Percentiles rank a stretch among this genome's conserved stretches.
These are phyloP conservation scores for Euleptes europaea DNA, from an alignment of 2,113 vertebrate genomes.

Conservation along the genomic window DNA sequence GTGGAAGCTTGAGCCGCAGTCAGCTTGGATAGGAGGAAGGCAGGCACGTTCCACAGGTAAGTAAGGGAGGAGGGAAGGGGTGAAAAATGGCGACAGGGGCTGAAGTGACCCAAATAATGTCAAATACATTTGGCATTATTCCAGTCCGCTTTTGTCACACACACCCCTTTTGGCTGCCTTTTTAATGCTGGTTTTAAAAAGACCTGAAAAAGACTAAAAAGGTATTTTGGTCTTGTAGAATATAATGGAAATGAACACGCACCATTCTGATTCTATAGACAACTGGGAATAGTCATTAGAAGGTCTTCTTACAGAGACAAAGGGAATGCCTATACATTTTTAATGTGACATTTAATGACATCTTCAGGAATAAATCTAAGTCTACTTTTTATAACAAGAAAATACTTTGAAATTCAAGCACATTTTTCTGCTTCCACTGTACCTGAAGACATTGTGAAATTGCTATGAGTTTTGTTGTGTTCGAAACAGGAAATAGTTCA, in stretches of 20 bases:
- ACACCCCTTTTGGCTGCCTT: too few species aligned
- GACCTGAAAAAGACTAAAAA: too few species aligned
- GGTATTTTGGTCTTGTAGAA: not conserved
- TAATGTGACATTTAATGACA: not conserved
- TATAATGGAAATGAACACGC: not conserved
- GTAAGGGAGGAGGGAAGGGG: too few species aligned
- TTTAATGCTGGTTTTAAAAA: too few species aligned
- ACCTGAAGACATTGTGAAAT: not conserved
- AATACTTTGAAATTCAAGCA: not conserved
- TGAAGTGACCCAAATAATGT: too few species aligned
- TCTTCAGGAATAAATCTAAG: not conserved
- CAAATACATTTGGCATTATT: too few species aligned
- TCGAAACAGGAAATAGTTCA: not conserved
- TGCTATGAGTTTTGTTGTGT: not conserved
- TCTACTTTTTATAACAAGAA: not conserved
- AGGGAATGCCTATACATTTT: not conserved
- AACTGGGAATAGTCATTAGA: not conserved
- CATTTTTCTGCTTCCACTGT: not conserved
- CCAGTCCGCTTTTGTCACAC: too few species aligned
- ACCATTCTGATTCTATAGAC: conserved; percentile 3
- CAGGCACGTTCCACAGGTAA: too few species aligned
- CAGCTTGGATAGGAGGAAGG: too few species aligned
- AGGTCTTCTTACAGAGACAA: conserved; percentile 9
- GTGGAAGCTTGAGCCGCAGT: too few species aligned
- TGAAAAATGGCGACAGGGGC: too few species aligned